Evolutionary conservation across 2,888 invertebrate genomes (phyloP), one percentile per base, ranked within the genome.

Genomic region (Stenolophus ochropezus): DNA sequence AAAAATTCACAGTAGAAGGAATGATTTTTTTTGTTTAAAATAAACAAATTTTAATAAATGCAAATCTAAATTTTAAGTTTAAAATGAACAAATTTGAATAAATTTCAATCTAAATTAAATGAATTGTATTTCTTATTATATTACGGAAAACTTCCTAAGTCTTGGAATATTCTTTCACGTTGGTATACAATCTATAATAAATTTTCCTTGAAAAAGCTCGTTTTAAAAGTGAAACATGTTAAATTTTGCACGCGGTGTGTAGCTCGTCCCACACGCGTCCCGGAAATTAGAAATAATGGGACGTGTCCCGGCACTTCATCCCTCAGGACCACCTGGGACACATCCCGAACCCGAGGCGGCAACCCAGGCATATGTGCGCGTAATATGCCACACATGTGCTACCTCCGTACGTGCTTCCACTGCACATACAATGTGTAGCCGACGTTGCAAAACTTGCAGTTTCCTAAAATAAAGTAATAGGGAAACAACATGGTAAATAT

Each of bases 281-380:
- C 78, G 78, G 78, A 78, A 78, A 78, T 78, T 78, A 78, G 78
- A 78, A 78, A 78, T 78, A 49, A 78, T 78, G 78, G 77, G 78
- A 47, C 78, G 47, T 69, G 78, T 69, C 75, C 42, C 78, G 49
- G 78, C 18, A 78, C 69, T 78, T 78, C 27, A 69, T 65, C 69
- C 78, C 69, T 56, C 51, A 69, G 49, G 78, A 78, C 58, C 78
- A 78, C 78, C 78, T 78, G 78, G 78, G 78, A 65, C 78, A 27
- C 65, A 65, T 33, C 65, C 58, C 65, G 33, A 69, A 42, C 33
- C 33, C 33, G 33, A 42, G 11, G 33, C 33, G 33, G 11, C 8
- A 42, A 8, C 33, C 33, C 33, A 11, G 33, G 33, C 65, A 69
- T 69, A 69, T 33, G 33, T 33, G 65, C 65, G 33, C 33, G 27